Evolutionary conservation across 1,140 invertebrate species (phyloP), one percentile per base, ranked within the genome.

Genomic region (Antheraea mylitta): DNA sequence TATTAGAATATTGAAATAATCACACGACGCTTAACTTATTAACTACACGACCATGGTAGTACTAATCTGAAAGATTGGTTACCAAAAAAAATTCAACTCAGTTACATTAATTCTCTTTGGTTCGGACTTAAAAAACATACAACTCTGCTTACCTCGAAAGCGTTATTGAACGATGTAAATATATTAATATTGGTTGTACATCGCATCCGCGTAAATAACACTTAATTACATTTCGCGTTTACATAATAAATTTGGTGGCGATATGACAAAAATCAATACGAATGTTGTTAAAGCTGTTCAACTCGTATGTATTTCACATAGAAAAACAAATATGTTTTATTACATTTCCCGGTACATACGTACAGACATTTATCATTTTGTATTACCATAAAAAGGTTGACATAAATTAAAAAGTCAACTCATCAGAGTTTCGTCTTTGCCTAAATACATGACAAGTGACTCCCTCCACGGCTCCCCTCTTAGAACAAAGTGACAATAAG

Each of bases 381-480:
- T 70, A 78, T 72, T 67, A 61, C 69, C 79, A 73, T 81, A 74
- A 75, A 16, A 82, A 79, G 79, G 80, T 78, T 69, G 73, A 86
- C 81, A 83, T 81, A 89, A 91, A 89, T 89, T 91, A 88, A 91
- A 89, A 89, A 91, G 83, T 88, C 81, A 86, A 86, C 83, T 89
- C 86, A 84, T 91, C 85, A 89, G 86, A 84, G 81, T 87, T 82
- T 85, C 78, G 83, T 89, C 83, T 88, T 90, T 81, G 88, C 86
- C 90, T 89, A 87, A 92, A 92, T 89, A 89, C 90, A 92, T 92
- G 86, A 87, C 87, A 89, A 92, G 83, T 89, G 82, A 83, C 78
- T 86, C 86, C 86, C 89, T 85, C 85, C 86, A 77, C 79, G 72
- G 77, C 74, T 85, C 86, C 85, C 85, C 85, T 83, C 86, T 83